Conservation (phyloP, 2,888 invertebrate species). For the Stegana nigrithorax region DNA sequence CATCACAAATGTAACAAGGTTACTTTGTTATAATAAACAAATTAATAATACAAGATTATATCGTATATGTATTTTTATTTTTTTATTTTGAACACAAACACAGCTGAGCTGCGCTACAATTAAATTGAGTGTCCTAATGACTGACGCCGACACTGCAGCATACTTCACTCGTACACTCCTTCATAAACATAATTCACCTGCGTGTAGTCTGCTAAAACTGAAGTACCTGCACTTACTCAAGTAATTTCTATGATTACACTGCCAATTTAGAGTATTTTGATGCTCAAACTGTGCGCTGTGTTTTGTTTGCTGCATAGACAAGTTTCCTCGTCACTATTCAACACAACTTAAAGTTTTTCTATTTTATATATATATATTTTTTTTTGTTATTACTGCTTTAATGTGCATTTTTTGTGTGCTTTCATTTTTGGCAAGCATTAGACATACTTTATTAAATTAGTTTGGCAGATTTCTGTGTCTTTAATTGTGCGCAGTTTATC, state of each 20-base stretch:
- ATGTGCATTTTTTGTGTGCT: too few species aligned
- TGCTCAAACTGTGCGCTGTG: background rate
- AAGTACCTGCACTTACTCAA: slow-evolving; percentile 51
- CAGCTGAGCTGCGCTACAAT: slow-evolving; percentile 46
- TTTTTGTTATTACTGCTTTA: too few species aligned
- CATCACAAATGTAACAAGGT: too few species aligned
- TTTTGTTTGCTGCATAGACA: background rate
- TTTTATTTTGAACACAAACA: background rate
- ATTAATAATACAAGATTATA: too few species aligned
- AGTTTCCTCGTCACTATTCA: background rate
- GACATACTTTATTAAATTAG: background rate
- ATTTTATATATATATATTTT: too few species aligned
- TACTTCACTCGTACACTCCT: background rate
- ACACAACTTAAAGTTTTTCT: background rate
- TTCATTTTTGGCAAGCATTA: too few species aligned
- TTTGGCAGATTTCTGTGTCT: background rate
- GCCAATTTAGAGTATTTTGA: slow-evolving; percentile 38
- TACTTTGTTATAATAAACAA: too few species aligned
- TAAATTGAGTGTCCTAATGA: slow-evolving; percentile 59
- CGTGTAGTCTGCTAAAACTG: too few species aligned
- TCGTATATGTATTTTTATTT: too few species aligned
- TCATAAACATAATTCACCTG: slow-evolving; percentile 49
- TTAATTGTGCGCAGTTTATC: background rate
- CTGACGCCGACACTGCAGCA: background rate
- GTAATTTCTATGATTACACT: slow-evolving; percentile 57